Conservation (phyloP, 2,113 vertebrate genomes). For the Vombatus ursinus region DNA sequence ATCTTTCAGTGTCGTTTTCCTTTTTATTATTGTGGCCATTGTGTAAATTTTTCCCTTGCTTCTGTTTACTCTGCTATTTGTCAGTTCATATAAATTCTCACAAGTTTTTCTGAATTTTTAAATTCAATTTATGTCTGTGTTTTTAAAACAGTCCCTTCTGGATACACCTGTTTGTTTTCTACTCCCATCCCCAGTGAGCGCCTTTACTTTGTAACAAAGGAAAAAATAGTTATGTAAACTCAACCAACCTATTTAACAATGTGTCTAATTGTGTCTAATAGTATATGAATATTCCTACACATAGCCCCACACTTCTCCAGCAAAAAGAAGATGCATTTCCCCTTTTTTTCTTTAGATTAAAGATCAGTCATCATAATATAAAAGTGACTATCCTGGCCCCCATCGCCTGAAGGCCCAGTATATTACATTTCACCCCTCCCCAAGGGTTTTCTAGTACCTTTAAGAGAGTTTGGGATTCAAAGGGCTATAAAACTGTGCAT, state of each 20-base stretch:
- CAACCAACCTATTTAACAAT: background rate
- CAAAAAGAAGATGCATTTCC: background rate
- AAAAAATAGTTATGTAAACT: background rate
- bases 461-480: background rate
- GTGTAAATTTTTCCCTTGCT: background rate
- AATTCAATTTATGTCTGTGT: background rate
- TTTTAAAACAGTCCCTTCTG: background rate
- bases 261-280: background rate
- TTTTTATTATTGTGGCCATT: background rate
- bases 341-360: background rate
- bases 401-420: background rate
- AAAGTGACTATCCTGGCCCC: no score
- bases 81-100: background rate
- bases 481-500: no score
- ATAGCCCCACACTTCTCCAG: background rate
- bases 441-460: background rate
- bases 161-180: background rate
- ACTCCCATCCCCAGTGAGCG: background rate
- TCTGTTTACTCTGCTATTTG: background rate
- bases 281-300: background rate
- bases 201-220: background rate
- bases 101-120: background rate
- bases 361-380: background rate
- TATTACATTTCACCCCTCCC: background rate
- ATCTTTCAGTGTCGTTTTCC: background rate